Evolutionary conservation across 2,888 invertebrate genomes (phyloP), one percentile per base, ranked within the genome.

Genomic region (Perizoma affinitatum): DNA sequence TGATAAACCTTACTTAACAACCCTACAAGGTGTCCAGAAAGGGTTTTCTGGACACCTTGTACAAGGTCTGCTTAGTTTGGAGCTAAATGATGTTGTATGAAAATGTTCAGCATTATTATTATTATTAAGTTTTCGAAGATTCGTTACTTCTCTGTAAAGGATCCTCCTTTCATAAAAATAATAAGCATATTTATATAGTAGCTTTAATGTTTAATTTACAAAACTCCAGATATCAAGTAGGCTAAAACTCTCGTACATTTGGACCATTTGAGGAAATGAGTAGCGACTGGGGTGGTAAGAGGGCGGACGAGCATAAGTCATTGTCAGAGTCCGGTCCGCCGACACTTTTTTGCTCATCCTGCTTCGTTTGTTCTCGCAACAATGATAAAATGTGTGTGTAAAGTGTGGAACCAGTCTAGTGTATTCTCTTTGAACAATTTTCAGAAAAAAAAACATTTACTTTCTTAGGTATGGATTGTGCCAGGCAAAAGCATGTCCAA

Each of bases 241-340:
- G 61, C 59, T 62, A 71, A 78, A 76, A 78, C 3, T 22, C 22
- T 22, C 38, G 7, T 75, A 75, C 75, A 77, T 80, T 79, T 70
- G 67, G 75, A 77, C 74, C 82, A 83, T 86, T 86, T 78, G 78
- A 78, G 77, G 72, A 79, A 82, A 82, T 82, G 81, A 84, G 83
- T 71, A 75, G 81, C 81, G 81, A 84, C 85, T 75, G 78, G 79
- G 80, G 84, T 78, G 80, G 76, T 70, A 73, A 82, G 82, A 83
- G 83, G 86, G 84, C 81, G 83, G 82, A 75, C 74, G 76, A 73
- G 83, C 86, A 89, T 90, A 90, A 87, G 82, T 90, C 90, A 90
- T 84, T 89, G 90, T 90, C 90, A 87, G 72, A 71, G 58, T 74
- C 76, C 86, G 82, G 78, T 75, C 81, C 75, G 75, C 78, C 63